phyloP scores from a whole-genome alignment of 2,888 invertebrate genomes.

The Pandemis heparana region DNA sequence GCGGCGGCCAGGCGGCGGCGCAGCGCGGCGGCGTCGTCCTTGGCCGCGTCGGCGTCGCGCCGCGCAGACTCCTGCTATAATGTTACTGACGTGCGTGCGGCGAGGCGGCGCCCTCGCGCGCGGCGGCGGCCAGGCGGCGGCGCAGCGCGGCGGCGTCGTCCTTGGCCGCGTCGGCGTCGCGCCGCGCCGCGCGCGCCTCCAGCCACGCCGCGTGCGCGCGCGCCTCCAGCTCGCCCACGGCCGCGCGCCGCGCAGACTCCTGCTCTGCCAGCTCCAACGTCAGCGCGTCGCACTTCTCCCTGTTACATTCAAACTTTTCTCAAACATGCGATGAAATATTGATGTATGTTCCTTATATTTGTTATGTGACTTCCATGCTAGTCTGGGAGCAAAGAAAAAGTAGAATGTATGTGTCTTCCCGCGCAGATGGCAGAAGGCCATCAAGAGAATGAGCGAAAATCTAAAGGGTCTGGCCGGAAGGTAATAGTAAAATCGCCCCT shows the following conservation, averaged over 20 bases:
- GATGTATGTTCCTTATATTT: too few relatives aligned
- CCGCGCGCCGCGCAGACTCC: slow-evolving; percentile 88
- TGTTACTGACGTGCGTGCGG: slow-evolving; percentile 63
- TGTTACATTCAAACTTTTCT: slow-evolving; percentile 52
- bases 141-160: slow-evolving; percentile 74
- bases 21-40: too few relatives aligned
- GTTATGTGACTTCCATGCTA: too few relatives aligned
- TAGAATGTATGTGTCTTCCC: too few relatives aligned
- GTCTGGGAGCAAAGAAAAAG: too few relatives aligned
- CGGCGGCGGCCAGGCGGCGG: slow-evolving; percentile 66
- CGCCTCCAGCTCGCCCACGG: slow-evolving; percentile 92
- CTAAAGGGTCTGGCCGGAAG: too few relatives aligned
- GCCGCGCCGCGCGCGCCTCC: slow-evolving; percentile 91
- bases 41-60: too few relatives aligned
- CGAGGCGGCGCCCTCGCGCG: slow-evolving; percentile 63
- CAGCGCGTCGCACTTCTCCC: slow-evolving; percentile 88
- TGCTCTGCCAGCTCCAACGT: slow-evolving; percentile 95
- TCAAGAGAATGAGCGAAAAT: too few relatives aligned
- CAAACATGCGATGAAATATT: background rate
- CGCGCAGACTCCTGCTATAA: too few relatives aligned
- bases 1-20: too few relatives aligned
- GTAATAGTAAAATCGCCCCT: too few relatives aligned
- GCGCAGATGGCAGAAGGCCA: too few relatives aligned
- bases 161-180: slow-evolving; percentile 91
- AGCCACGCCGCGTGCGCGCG: slow-evolving; percentile 96